Percentiles rank a stretch among this genome's conserved stretches.
Evolutionary conservation across 1,140 invertebrate species (phyloP).

Genomic region (Drosophila malerkotliana): DNA sequence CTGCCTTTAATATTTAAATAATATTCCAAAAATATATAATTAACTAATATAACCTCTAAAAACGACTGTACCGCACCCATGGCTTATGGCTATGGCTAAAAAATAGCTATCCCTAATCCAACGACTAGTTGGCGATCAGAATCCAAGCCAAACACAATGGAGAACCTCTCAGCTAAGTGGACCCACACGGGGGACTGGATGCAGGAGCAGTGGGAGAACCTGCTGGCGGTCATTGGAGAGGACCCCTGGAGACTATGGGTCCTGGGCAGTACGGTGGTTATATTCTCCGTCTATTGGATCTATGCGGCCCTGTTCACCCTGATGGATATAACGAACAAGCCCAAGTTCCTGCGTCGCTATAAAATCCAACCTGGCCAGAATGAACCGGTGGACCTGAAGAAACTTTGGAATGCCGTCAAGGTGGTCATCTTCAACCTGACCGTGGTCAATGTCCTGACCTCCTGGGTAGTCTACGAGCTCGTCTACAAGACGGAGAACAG

Average conservation of each 20-base stretch:
- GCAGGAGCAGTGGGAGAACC: constrained; percentile 45
- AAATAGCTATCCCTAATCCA: background rate
- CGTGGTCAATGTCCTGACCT: constrained; percentile 88
- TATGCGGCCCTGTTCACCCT: constrained; percentile 89
- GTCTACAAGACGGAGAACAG: constrained; percentile 84
- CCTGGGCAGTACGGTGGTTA: constrained; percentile 86
- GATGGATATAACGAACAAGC: constrained; percentile 89
- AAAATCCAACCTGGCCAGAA: constrained; percentile 93
- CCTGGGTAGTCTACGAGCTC: constrained; percentile 86
- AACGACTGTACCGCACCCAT: background rate
- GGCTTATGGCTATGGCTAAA: background rate
- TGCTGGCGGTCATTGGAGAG: constrained; percentile 69
- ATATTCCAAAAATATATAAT: background rate
- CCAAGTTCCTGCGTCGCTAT: constrained; percentile 88
- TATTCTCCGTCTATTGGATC: constrained; percentile 89
- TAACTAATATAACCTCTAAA: background rate
- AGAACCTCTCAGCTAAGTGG: constrained; percentile 39
- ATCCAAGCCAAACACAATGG: constrained; percentile 22
- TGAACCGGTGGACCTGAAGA: constrained; percentile 87
- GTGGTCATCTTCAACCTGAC: constrained; percentile 92
- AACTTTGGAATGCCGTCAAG: constrained; percentile 85
- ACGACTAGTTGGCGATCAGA: constrained; percentile 14
- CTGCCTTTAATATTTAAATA: no score
- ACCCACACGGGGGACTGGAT: constrained; percentile 42
- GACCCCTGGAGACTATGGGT: constrained; percentile 88